Conservation (phyloP, 2,797 vertebrate genomes). For the Oceanodroma leucorhoa region DNA sequence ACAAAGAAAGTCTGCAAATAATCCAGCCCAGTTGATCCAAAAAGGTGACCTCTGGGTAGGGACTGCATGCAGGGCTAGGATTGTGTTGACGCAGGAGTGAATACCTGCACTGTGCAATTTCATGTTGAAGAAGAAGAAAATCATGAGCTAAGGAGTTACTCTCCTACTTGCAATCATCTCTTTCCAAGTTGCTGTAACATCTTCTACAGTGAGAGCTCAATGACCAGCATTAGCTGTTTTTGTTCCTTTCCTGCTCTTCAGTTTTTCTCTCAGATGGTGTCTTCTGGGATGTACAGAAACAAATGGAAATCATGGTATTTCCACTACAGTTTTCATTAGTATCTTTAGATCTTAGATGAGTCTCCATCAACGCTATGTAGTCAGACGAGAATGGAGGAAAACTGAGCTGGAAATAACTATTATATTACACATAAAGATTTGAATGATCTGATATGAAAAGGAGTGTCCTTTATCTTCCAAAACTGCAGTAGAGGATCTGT, state of each 20-base stretch:
- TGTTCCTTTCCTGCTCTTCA: neutral
- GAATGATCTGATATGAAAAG: neutral
- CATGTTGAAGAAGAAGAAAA: neutral
- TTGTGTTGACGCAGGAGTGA: neutral
- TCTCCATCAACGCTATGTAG: neutral
- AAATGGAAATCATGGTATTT: neutral
- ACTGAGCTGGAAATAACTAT: neutral
- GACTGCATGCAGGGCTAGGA: neutral
- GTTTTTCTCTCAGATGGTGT: neutral
- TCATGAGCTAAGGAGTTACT: neutral
- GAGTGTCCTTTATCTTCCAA: neutral
- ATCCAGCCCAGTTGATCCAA: neutral
- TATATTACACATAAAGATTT: neutral
- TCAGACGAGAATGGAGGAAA: neutral
- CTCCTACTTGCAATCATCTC: neutral
- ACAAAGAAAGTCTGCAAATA: neutral
- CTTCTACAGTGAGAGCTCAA: neutral
- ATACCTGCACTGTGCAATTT: neutral
- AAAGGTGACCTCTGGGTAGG: fast-evolving
- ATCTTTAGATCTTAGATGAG: neutral
- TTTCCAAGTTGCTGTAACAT: neutral
- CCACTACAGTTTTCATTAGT: neutral
- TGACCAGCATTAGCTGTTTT: neutral
- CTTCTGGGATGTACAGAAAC: neutral
- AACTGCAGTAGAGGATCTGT: neutral